A percentile compares a stretch with the other conserved stretches of the same genome.
These are phyloP conservation scores for Poeciliopsis occidentalis DNA, from an alignment of 2,113 vertebrate genomes.

Conservation along the genomic window DNA sequence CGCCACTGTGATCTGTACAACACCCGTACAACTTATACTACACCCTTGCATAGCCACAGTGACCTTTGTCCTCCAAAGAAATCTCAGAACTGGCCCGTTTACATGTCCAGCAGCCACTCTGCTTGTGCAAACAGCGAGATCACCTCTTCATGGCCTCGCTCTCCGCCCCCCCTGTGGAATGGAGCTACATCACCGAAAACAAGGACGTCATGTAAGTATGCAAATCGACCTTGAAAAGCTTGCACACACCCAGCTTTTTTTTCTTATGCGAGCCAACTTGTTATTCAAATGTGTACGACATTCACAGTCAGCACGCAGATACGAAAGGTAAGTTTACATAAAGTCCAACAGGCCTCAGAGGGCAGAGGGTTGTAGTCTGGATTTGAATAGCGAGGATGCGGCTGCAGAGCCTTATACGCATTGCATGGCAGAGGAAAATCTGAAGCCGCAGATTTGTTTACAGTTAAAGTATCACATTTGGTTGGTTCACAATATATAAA, in stretches of 20 bases:
- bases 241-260: background rate
- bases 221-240: conserved; percentile 30
- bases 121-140: conserved; percentile 43
- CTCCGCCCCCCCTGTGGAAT: conserved; percentile 30
- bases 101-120: background rate
- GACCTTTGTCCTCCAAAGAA: conserved; percentile 37
- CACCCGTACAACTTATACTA: background rate
- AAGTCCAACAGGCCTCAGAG: too few species aligned
- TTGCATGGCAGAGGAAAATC: background rate
- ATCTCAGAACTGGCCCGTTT: conserved; percentile 38
- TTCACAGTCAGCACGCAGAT: background rate
- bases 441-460: conserved; percentile 7
- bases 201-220: conserved; percentile 28
- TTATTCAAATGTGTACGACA: conserved; percentile 15
- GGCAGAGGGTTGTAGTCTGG: too few species aligned
- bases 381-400: conserved; percentile 24
- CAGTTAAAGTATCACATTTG: background rate
- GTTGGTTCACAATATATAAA: background rate
- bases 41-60: background rate
- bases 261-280: background rate
- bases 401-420: conserved; percentile 1
- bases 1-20: background rate
- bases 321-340: conserved; percentile 16
- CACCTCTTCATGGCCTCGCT: conserved; percentile 20
- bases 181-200: conserved; percentile 35